phyloP scores from a whole-genome alignment of 2,797 vertebrate species.

The Argyrosomus regius region DNA sequence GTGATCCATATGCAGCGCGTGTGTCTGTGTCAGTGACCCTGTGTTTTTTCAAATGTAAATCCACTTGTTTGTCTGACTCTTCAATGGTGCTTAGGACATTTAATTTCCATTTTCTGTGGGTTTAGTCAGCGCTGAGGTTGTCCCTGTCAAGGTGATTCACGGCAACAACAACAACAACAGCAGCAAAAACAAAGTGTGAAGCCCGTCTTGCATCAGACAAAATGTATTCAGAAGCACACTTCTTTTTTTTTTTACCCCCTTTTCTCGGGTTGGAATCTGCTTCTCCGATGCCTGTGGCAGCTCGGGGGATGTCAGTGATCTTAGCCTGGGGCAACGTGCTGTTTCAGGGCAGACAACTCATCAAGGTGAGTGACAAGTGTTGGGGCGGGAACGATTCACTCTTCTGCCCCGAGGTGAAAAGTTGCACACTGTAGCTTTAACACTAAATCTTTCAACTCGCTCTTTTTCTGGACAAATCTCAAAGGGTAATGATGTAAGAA shows the following conservation, averaged over 20 bases:
- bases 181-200: slow-evolving; percentile 38
- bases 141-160: slow-evolving; percentile 46
- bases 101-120: slow-evolving; percentile 29
- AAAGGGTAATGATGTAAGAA: slow-evolving; percentile 42
- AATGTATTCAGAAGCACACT: slow-evolving; percentile 24
- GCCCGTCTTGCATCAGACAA: slow-evolving; percentile 34
- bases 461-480: slow-evolving; percentile 27
- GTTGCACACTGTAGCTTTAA: slow-evolving; percentile 44
- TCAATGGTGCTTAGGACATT: slow-evolving; percentile 43
- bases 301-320: slow-evolving; percentile 50
- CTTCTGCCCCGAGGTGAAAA: slow-evolving; percentile 52
- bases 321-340: slow-evolving; percentile 52
- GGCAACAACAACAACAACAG: not conserved
- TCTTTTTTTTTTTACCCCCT: not conserved
- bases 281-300: slow-evolving; percentile 23
- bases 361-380: slow-evolving; percentile 73
- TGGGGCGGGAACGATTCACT: slow-evolving; percentile 45
- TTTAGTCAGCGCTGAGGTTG: not conserved
- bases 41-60: slow-evolving; percentile 53
- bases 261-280: slow-evolving; percentile 31
- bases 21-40: slow-evolving; percentile 37
- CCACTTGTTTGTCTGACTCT: slow-evolving; percentile 54
- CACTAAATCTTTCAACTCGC: slow-evolving; percentile 22
- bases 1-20: slow-evolving; percentile 48
- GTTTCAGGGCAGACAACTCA: slow-evolving; percentile 61